Percentiles rank a stretch among this genome's conserved stretches.
These are phyloP conservation scores for human DNA, from an alignment of 2,113 vertebrate species.

Conservation along the genomic window DNA sequence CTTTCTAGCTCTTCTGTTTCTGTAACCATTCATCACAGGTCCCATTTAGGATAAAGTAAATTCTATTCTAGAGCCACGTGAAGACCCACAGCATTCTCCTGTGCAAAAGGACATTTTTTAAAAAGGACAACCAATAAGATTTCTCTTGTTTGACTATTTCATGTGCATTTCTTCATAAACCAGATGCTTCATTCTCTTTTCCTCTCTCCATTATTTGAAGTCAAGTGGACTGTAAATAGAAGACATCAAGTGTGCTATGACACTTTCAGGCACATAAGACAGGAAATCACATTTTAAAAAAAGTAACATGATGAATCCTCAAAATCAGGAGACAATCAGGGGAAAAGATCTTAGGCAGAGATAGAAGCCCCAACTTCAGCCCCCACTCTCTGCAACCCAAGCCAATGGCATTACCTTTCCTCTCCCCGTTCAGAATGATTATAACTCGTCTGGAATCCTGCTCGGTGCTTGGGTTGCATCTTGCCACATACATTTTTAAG, in stretches of 20 bases:
- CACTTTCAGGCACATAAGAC: neutral
- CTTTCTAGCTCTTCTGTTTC: constrained; percentile 14
- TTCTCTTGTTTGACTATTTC: neutral
- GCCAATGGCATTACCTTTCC: neutral
- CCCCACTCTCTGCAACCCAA: neutral
- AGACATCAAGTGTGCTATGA: neutral
- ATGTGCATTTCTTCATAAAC: neutral
- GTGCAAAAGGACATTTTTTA: neutral
- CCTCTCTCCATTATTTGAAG: neutral
- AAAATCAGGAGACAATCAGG: neutral
- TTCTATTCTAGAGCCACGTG: neutral
- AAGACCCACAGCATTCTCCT: neutral
- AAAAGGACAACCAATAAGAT: neutral
- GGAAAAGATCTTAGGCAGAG: neutral
- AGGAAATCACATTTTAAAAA: neutral
- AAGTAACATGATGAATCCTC: neutral
- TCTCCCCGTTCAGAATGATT: neutral
- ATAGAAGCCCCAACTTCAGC: constrained; percentile 1
- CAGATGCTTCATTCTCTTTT: neutral
- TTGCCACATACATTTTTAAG: constrained; percentile 34
- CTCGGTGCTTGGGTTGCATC: neutral
- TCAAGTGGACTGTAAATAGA: neutral
- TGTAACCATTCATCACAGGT: neutral
- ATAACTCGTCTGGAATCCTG: neutral
- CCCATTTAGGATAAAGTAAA: neutral